These are phyloP conservation scores for Penaeus vannamei DNA, from an alignment of 1,140 invertebrate genomes.

Conservation along the genomic window DNA sequence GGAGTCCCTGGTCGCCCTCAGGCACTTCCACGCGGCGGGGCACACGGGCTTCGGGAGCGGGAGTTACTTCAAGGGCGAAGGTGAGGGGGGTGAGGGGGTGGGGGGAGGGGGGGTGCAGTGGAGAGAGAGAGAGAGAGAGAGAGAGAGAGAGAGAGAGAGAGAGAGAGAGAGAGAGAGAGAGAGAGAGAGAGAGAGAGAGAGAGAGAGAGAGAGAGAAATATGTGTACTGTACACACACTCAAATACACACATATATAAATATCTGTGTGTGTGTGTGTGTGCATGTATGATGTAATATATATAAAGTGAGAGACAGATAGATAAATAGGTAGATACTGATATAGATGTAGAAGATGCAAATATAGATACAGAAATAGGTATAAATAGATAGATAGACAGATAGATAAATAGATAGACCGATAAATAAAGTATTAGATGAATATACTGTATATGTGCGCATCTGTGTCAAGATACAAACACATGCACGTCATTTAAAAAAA, in stretches of 20 bases:
- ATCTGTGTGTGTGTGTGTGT: neutral
- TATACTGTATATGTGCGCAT: neutral
- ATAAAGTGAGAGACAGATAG: neutral
- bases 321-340: too few species aligned
- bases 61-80: conserved; percentile 41
- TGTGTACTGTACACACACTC: neutral
- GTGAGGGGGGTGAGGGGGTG: conserved; percentile 7
- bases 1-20: conserved; percentile 70
- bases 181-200: conserved; percentile 22
- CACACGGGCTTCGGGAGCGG: conserved; percentile 69
- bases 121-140: conserved; percentile 25
- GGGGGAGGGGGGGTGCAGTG: neutral
- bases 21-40: conserved; percentile 71
- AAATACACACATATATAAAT: conserved; percentile 32
- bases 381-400: neutral
- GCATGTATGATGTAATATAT: neutral
- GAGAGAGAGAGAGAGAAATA: conserved; percentile 25
- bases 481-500: neutral
- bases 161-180: conserved; percentile 26
- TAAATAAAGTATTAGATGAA: neutral
- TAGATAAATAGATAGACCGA: neutral
- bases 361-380: neutral
- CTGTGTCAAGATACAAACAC: neutral
- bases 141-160: conserved; percentile 25
- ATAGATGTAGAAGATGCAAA: neutral